Evolutionary conservation across 2,888 invertebrate genomes (phyloP).

Genomic region (Papilio gigon): DNA sequence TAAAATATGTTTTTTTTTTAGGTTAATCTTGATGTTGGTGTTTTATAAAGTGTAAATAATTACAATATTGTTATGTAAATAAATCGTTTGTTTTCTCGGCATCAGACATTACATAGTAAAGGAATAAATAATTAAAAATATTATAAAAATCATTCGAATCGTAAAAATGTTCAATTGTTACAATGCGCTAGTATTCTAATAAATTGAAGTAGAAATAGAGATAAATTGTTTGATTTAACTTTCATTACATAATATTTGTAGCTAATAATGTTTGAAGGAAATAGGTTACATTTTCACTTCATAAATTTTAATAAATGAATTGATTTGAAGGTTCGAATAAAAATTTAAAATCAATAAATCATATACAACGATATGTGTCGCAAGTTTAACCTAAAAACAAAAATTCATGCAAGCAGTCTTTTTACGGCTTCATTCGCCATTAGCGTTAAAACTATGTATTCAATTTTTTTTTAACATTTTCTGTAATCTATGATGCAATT

Average conservation of each 20-base stretch:
- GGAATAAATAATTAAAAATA: neutral
- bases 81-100: constrained; percentile 8
- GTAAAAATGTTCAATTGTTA: neutral
- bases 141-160: neutral
- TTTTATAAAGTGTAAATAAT: too few relatives aligned
- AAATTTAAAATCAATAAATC: too few relatives aligned
- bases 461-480: neutral
- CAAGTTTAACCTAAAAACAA: neutral
- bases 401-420: constrained; percentile 37
- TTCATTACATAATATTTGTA: too few relatives aligned
- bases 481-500: neutral
- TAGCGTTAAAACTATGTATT: constrained; percentile 28
- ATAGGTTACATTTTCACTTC: too few relatives aligned
- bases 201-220: neutral
- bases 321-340: too few relatives aligned
- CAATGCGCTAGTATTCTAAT: neutral
- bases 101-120: neutral
- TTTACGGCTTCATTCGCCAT: constrained; percentile 14
- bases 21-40: too few relatives aligned
- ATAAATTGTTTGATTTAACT: neutral
- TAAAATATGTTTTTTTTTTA: too few relatives aligned
- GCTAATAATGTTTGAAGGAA: too few relatives aligned
- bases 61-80: too few relatives aligned
- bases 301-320: too few relatives aligned
- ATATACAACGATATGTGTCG: too few relatives aligned